phyloP scores from a whole-genome alignment of 2,888 invertebrate species.

The Caenorhabditis imperialis region DNA sequence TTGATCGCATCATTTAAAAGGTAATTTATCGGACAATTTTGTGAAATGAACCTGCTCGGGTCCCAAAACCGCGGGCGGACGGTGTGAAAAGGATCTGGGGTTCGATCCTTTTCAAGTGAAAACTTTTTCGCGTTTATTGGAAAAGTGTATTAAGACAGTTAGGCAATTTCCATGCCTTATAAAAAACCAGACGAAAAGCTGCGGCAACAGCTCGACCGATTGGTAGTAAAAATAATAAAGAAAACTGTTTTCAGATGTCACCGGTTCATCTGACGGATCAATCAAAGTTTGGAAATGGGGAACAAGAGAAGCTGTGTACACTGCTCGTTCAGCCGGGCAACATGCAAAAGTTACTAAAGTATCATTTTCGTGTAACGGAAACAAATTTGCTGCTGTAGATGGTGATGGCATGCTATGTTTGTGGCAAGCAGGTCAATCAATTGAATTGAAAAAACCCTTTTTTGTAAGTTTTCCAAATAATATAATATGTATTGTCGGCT shows the following conservation, averaged over 20 bases:
- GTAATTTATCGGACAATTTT: too few species aligned
- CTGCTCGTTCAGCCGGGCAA: constrained; percentile 92
- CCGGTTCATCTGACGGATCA: constrained; percentile 95
- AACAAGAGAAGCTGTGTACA: constrained; percentile 88
- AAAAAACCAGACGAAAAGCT: too few species aligned
- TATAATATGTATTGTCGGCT: not conserved
- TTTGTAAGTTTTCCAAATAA: constrained; percentile 68
- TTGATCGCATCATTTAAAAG: too few species aligned
- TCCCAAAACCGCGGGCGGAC: too few species aligned
- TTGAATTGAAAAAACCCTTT: constrained; percentile 74
- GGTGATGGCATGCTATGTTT: constrained; percentile 95
- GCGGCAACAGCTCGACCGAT: too few species aligned
- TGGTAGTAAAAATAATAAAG: not conserved
- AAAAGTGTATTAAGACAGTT: too few species aligned
- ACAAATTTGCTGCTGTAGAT: constrained; percentile 92
- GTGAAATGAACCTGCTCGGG: too few species aligned
- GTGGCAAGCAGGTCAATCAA: constrained; percentile 85
- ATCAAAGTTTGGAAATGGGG: constrained; percentile 99
- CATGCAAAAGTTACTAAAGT: constrained; percentile 81
- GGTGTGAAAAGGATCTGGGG: too few species aligned
- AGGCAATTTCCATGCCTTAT: too few species aligned
- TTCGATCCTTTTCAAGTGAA: too few species aligned
- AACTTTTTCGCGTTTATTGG: too few species aligned
- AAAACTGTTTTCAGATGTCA: constrained; percentile 82
- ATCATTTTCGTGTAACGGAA: constrained; percentile 74